Conservation (phyloP, 2,797 vertebrate species). For the Peromyscus eremicus region DNA sequence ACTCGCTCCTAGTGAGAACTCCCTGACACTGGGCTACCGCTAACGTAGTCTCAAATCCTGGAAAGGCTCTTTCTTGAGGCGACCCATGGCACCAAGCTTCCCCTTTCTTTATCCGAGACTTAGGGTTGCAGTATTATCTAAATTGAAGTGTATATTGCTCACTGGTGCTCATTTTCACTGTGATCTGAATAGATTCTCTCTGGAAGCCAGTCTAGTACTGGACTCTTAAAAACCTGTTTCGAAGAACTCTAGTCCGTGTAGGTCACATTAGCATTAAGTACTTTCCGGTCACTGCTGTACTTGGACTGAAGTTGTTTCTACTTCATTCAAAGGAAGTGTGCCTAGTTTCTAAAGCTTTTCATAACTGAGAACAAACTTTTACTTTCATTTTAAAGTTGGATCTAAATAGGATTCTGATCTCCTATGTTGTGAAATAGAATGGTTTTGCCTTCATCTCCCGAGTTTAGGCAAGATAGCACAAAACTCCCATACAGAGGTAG, state of each 20-base stretch:
- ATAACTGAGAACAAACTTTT: slow-evolving; percentile 64
- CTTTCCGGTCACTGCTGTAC: background rate
- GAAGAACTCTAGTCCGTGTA: background rate
- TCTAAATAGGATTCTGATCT: slow-evolving; percentile 26
- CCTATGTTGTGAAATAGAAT: background rate
- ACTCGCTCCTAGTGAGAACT: slow-evolving; percentile 30
- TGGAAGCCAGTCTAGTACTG: background rate
- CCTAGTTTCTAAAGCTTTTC: slow-evolving; percentile 49
- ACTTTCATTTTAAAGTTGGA: slow-evolving; percentile 82
- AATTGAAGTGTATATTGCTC: background rate
- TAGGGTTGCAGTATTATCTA: slow-evolving; percentile 15
- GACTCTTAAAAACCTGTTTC: background rate
- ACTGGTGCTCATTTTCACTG: background rate
- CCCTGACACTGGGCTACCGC: background rate
- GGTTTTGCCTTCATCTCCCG: background rate
- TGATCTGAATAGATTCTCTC: slow-evolving; percentile 1
- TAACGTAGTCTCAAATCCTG: background rate
- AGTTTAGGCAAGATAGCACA: background rate
- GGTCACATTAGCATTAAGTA: slow-evolving; percentile 7
- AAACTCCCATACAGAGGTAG: background rate
- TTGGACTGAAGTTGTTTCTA: background rate
- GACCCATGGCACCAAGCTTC: background rate
- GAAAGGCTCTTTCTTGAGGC: background rate
- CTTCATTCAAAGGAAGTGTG: slow-evolving; percentile 35
- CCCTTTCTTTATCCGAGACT: background rate